Conservation (phyloP, 2,797 vertebrate species). For the Potorous gilbertii region DNA sequence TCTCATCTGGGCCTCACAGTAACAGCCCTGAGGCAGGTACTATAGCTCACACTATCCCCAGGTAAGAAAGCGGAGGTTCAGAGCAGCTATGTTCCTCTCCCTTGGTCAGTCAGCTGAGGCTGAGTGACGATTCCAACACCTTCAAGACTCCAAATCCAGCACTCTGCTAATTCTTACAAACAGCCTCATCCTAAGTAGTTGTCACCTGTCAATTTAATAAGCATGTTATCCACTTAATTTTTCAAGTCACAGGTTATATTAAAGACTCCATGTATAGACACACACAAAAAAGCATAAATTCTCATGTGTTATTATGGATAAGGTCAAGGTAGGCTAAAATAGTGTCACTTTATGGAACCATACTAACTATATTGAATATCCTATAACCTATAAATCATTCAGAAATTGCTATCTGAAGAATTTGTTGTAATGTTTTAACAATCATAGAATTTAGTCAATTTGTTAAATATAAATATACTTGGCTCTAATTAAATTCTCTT, state of each 20-base stretch:
- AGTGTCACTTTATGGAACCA: background rate
- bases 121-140: background rate
- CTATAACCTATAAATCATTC: background rate
- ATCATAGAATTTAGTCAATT: background rate
- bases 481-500: slow-evolving; percentile 58
- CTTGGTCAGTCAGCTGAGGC: background rate
- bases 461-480: slow-evolving; percentile 1
- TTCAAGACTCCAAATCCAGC: background rate
- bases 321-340: background rate
- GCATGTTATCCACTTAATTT: background rate
- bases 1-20: background rate
- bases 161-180: background rate
- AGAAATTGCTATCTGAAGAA: background rate
- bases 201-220: background rate
- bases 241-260: background rate
- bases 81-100: background rate
- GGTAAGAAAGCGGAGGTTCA: background rate
- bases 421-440: background rate
- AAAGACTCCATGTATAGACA: background rate
- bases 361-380: background rate
- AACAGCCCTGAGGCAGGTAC: background rate
- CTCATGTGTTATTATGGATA: background rate
- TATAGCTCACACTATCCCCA: background rate
- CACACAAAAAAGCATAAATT: background rate
- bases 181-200: background rate